Percentiles rank a stretch among this genome's conserved stretches.
These are phyloP conservation scores for Clarias magur DNA, from an alignment of 2,113 vertebrate species.

Conservation along the genomic window DNA sequence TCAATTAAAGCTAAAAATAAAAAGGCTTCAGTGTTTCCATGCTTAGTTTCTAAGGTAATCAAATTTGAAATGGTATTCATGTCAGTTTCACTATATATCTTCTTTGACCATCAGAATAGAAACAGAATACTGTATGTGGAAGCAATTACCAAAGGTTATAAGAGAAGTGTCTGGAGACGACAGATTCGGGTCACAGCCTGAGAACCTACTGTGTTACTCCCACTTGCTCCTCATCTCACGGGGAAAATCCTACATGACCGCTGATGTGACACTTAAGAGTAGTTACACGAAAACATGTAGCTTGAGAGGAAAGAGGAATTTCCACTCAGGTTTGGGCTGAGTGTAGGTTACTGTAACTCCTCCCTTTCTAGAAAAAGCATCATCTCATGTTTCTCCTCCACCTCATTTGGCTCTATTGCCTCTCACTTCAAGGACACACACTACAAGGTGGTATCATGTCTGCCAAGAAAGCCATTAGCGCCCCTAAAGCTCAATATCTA, in stretches of 20 bases:
- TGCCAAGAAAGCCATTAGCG: slow-evolving; percentile 20
- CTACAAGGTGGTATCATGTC: slow-evolving; percentile 3
- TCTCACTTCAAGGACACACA: slow-evolving; percentile 19
- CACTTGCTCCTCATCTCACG: neutral
- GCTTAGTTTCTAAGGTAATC: neutral
- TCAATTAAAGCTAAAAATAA: neutral
- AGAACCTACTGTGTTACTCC: neutral
- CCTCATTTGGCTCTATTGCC: neutral
- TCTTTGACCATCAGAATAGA: neutral
- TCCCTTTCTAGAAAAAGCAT: slow-evolving; percentile 2
- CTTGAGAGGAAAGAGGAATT: neutral
- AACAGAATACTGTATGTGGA: neutral
- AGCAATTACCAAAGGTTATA: neutral
- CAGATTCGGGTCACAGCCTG: slow-evolving; percentile 12
- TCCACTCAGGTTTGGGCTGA: neutral
- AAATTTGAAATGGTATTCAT: neutral
- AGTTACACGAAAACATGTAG: neutral
- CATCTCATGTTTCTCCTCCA: neutral
- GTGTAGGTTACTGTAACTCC: neutral
- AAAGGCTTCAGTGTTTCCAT: neutral
- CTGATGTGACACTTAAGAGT: too few species aligned
- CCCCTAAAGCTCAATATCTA: slow-evolving; percentile 8
- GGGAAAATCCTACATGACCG: neutral
- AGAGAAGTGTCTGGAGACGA: neutral
- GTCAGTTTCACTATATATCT: neutral